Conservation (phyloP, 2,888 invertebrate species). For the Cephus rjabovi region DNA sequence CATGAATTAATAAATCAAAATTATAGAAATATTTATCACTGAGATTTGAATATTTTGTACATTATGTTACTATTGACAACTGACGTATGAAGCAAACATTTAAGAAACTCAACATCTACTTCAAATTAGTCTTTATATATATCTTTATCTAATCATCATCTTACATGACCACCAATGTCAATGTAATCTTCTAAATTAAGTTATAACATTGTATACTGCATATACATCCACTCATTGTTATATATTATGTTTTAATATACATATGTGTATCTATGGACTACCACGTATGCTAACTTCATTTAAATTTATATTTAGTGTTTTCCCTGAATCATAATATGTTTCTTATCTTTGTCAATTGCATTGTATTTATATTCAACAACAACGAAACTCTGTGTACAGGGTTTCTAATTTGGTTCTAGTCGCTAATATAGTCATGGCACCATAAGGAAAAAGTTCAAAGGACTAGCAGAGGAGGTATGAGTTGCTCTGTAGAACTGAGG, state of each 20-base stretch:
- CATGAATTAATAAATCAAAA: background rate
- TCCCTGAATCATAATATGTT: too few species aligned
- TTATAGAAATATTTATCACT: background rate
- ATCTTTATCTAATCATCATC: background rate
- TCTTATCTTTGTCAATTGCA: too few species aligned
- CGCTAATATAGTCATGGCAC: background rate
- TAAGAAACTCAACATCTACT: background rate
- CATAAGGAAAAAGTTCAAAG: background rate
- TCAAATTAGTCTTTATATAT: background rate
- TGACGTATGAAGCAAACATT: background rate
- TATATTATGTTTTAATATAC: too few species aligned
- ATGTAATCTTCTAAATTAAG: background rate
- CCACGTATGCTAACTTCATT: too few species aligned
- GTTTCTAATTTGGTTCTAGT: background rate
- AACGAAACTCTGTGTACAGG: background rate
- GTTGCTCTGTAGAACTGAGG: constrained; percentile 61
- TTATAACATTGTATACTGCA: background rate
- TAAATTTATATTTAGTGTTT: too few species aligned
- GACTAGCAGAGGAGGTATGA: constrained; percentile 42
- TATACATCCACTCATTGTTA: too few species aligned
- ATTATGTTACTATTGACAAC: background rate
- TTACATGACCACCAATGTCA: background rate
- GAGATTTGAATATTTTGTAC: background rate
- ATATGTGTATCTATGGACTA: too few species aligned
- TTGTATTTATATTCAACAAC: background rate